These are phyloP conservation scores for Neogale vison DNA, from an alignment of 2,113 vertebrate genomes.

Conservation along the genomic window DNA sequence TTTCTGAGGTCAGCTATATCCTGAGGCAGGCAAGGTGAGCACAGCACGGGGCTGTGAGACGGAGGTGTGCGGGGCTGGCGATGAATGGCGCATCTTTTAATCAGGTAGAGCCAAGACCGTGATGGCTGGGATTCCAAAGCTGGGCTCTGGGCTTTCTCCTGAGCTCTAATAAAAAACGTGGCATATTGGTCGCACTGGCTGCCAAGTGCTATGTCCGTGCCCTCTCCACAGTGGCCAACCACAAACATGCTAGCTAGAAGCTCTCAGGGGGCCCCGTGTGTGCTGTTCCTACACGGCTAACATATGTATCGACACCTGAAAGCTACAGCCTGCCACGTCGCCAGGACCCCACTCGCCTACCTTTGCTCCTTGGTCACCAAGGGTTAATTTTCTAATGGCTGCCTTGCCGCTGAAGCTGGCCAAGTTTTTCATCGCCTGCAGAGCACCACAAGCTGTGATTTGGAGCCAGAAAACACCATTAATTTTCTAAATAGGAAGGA, in stretches of 20 bases:
- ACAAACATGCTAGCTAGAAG: conserved; percentile 88
- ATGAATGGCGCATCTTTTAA: conserved; percentile 64
- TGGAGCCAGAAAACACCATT: conserved; percentile 97
- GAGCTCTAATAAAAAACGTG: conserved; percentile 87
- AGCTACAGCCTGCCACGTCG: conserved; percentile 85
- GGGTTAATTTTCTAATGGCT: conserved; percentile 96
- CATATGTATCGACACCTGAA: conserved; percentile 94
- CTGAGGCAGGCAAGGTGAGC: background rate
- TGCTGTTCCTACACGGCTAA: conserved; percentile 90
- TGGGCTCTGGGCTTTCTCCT: conserved; percentile 82
- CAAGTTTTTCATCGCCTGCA: conserved; percentile 94
- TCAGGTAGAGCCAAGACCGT: conserved; percentile 76
- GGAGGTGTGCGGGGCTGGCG: background rate
- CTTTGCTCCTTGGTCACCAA: conserved; percentile 92
- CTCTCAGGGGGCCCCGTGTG: conserved; percentile 88
- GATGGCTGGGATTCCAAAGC: conserved; percentile 74
- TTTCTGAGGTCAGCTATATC: background rate
- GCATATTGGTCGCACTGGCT: conserved; percentile 92
- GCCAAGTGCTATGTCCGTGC: conserved; percentile 93
- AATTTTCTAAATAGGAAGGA: conserved; percentile 98
- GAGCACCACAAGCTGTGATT: conserved; percentile 96
- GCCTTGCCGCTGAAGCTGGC: conserved; percentile 91
- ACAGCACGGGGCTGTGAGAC: background rate
- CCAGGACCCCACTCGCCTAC: conserved; percentile 83
- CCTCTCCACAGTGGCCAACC: conserved; percentile 94